Percentiles rank a stretch among this genome's conserved stretches.
These are phyloP conservation scores for Hymenopus coronatus DNA, from an alignment of 2,888 invertebrate species.

Conservation along the genomic window DNA sequence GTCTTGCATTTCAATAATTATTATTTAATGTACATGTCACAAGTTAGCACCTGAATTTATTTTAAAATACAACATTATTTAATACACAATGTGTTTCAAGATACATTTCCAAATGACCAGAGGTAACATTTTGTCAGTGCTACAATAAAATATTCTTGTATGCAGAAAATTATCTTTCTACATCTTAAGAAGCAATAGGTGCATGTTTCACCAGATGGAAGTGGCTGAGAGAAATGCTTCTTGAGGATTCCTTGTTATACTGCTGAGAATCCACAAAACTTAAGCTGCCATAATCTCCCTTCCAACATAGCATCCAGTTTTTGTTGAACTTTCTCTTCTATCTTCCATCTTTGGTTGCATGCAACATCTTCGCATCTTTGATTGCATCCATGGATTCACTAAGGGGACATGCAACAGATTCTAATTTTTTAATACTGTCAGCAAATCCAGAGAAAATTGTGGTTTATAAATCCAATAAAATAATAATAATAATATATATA, in stretches of 20 bases:
- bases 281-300: background rate
- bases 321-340: background rate
- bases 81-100: background rate
- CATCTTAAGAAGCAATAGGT: constrained; percentile 1
- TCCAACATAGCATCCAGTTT: background rate
- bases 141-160: constrained; percentile 4
- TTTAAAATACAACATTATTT: too few relatives aligned
- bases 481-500: too few relatives aligned
- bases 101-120: constrained; percentile 8
- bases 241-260: too few relatives aligned
- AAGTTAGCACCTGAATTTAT: too few relatives aligned
- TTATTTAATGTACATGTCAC: too few relatives aligned
- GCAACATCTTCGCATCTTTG: background rate
- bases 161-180: constrained; percentile 18
- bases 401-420: too few relatives aligned
- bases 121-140: background rate
- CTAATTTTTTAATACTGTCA: background rate
- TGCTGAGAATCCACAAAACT: too few relatives aligned
- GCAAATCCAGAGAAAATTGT: background rate
- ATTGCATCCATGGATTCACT: background rate
- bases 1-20: too few relatives aligned
- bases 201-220: background rate
- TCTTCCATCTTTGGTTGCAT: background rate
- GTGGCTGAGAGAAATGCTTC: too few relatives aligned
- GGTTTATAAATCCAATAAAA: background rate